phyloP scores from a whole-genome alignment of 2,888 invertebrate species.

The Salpingus planirostris region DNA sequence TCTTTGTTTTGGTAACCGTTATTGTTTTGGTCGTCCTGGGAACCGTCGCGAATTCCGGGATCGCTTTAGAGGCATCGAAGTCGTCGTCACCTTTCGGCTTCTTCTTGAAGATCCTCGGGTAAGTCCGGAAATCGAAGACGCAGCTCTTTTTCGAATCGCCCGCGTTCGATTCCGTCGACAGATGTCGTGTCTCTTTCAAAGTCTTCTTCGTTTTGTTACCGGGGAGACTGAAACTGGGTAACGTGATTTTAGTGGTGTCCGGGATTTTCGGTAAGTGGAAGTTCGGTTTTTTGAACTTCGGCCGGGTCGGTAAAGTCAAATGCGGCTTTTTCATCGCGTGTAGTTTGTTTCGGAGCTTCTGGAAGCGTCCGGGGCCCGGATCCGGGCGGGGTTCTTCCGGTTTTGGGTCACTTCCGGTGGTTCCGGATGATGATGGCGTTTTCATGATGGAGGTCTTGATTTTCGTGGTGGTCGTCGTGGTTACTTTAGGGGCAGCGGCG shows the following conservation, averaged over 20 bases:
- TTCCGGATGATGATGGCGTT: constrained; percentile 8
- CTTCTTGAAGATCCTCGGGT: constrained; percentile 58
- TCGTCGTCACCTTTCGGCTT: constrained; percentile 16
- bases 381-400: constrained; percentile 56
- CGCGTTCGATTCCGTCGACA: constrained; percentile 45
- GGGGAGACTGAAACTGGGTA: constrained; percentile 47
- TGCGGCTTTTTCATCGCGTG: constrained; percentile 48
- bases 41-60: constrained; percentile 54
- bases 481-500: constrained; percentile 42
- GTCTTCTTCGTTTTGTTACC: constrained; percentile 37
- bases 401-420: constrained; percentile 50
- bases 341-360: constrained; percentile 53
- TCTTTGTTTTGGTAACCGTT: constrained; percentile 18
- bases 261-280: constrained; percentile 49
- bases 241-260: constrained; percentile 52
- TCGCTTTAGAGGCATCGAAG: constrained; percentile 13
- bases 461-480: constrained; percentile 38
- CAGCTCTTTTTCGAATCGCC: constrained; percentile 48
- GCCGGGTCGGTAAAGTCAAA: constrained; percentile 50
- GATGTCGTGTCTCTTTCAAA: constrained; percentile 36
- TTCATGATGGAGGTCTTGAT: constrained; percentile 6
- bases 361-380: constrained; percentile 22
- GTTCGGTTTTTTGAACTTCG: constrained; percentile 44
- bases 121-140: constrained; percentile 67
- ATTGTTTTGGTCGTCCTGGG: constrained; percentile 48